Conservation (phyloP, 2,113 vertebrate genomes). For the Panurus biarmicus region DNA sequence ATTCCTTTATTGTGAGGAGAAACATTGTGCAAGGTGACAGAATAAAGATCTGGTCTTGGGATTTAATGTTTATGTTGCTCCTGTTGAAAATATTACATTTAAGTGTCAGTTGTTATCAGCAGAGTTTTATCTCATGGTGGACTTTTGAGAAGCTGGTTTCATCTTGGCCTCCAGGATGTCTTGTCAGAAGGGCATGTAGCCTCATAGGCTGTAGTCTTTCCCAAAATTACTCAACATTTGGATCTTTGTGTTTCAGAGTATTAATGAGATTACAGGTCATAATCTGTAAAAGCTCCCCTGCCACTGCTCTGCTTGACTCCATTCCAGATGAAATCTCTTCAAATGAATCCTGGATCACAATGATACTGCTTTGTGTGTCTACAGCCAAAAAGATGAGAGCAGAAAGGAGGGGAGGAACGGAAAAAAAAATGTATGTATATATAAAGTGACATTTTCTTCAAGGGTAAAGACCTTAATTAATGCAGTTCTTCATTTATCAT, state of each 20-base stretch:
- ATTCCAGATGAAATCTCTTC: constrained; percentile 75
- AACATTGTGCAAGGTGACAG: not conserved
- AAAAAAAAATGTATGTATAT: not conserved
- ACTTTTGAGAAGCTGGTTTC: not conserved
- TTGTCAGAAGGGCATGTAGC: constrained; percentile 4
- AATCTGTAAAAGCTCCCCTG: constrained; percentile 74
- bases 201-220: constrained; percentile 38
- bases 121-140: not conserved
- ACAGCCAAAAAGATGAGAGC: constrained; percentile 32
- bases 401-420: not conserved
- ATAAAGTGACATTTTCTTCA: constrained; percentile 57
- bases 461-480: constrained; percentile 69
- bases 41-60: not conserved
- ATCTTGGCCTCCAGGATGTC: not conserved
- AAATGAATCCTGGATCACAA: constrained; percentile 71
- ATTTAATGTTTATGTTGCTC: not conserved
- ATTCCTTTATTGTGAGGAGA: not conserved
- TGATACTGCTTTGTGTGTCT: constrained; percentile 55
- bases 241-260: constrained; percentile 71
- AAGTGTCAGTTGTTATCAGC: not conserved
- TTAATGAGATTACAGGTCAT: constrained; percentile 75
- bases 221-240: constrained; percentile 55
- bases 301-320: constrained; percentile 68
- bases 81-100: not conserved
- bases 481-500: constrained; percentile 65